These are phyloP conservation scores for Hartigia nigra DNA, from an alignment of 2,888 invertebrate species.

Conservation along the genomic window DNA sequence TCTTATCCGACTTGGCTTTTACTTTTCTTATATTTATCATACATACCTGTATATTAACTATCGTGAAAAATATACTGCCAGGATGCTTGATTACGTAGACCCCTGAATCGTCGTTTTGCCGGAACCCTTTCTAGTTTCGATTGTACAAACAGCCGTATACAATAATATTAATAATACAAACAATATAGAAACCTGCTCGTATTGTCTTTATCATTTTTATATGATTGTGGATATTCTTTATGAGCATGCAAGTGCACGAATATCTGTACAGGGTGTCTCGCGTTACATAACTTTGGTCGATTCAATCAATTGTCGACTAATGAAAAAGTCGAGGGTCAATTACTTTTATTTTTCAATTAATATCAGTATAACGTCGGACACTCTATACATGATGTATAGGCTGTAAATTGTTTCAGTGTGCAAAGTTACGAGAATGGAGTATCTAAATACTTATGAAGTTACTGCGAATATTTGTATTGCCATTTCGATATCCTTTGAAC, in stretches of 20 bases:
- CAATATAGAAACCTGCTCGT: neutral
- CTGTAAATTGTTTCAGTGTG: neutral
- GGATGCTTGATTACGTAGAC: neutral
- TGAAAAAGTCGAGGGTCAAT: neutral
- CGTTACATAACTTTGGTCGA: neutral
- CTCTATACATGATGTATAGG: neutral
- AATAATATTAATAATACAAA: neutral
- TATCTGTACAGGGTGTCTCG: neutral
- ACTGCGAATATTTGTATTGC: neutral
- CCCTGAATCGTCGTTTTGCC: neutral
- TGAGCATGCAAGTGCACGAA: neutral
- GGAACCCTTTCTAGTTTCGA: neutral
- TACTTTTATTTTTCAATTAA: no score
- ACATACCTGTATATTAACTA: neutral
- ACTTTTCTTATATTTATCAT: constrained; percentile 15
- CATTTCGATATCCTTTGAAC: neutral
- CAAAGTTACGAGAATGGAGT: neutral
- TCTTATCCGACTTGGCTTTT: constrained; percentile 2
- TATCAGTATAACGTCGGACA: neutral
- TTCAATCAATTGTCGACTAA: neutral
- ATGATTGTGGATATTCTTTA: neutral
- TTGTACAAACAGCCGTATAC: neutral
- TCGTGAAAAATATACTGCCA: neutral
- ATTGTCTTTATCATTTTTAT: neutral
- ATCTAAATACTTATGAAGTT: neutral